phyloP scores from a whole-genome alignment of 2,888 invertebrate species.

The Suillia variegata region DNA sequence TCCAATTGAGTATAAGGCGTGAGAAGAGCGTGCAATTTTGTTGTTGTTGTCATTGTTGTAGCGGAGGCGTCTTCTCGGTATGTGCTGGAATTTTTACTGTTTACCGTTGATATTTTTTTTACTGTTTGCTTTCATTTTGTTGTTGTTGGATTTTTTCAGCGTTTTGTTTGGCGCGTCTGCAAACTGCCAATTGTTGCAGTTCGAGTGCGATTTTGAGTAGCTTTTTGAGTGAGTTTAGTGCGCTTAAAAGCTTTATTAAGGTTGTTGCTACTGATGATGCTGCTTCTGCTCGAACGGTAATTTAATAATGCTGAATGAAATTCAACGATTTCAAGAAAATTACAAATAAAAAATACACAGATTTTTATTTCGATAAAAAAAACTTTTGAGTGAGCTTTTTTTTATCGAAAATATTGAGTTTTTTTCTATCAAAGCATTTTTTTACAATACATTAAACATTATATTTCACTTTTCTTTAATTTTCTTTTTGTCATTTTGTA shows the following conservation, averaged over 20 bases:
- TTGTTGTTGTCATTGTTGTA: too few species aligned
- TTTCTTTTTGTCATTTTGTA: too few species aligned
- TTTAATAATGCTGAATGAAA: neutral
- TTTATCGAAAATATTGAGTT: too few species aligned
- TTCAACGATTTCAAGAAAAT: too few species aligned
- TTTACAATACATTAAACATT: too few species aligned
- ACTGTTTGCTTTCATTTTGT: neutral
- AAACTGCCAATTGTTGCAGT: constrained; percentile 53
- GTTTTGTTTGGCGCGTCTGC: constrained; percentile 22
- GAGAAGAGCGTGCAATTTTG: neutral
- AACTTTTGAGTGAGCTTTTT: too few species aligned
- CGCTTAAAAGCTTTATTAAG: neutral
- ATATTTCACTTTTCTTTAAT: too few species aligned
- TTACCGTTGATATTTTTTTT: neutral
- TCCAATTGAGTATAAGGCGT: neutral
- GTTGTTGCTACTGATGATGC: neutral
- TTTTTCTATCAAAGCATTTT: too few species aligned
- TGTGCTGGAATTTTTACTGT: constrained; percentile 8
- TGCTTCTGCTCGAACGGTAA: too few species aligned
- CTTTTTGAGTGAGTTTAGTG: neutral
- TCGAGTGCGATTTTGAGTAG: constrained; percentile 18
- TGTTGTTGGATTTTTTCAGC: neutral
- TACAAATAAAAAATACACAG: too few species aligned
- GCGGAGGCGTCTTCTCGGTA: too few species aligned
- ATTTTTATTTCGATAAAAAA: too few species aligned